A percentile compares a stretch with the other conserved stretches of the same genome.
Evolutionary conservation across 2,113 vertebrate species (phyloP).

Genomic region (Ascaphus truei): DNA sequence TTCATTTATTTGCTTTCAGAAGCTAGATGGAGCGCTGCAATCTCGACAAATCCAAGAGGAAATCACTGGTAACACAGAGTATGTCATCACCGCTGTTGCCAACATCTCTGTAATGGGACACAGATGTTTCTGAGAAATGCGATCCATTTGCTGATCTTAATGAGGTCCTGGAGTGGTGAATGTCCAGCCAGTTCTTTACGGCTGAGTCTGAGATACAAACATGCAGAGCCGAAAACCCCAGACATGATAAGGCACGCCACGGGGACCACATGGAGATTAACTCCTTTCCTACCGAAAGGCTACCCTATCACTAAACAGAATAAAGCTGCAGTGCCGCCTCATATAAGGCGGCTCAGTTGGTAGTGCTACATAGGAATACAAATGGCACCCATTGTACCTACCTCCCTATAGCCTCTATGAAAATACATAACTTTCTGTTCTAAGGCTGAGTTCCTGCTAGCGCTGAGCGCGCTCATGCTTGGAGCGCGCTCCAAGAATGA

Average conservation of each 20-base stretch:
- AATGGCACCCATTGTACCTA: too few relatives aligned
- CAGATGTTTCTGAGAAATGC: conserved; percentile 62
- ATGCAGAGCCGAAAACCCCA: not conserved
- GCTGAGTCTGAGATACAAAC: conserved; percentile 53
- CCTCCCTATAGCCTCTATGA: too few relatives aligned
- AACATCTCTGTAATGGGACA: conserved; percentile 61
- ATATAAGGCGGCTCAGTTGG: too few relatives aligned
- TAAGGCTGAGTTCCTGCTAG: too few relatives aligned
- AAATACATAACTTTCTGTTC: too few relatives aligned
- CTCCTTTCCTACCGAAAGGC: not conserved
- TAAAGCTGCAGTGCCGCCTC: too few relatives aligned
- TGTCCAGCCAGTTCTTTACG: conserved; percentile 53
- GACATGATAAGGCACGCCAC: not conserved
- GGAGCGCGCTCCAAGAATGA: too few relatives aligned
- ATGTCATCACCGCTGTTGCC: conserved; percentile 65
- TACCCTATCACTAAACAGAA: not conserved
- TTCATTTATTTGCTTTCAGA: conserved; percentile 66
- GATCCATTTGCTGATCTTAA: conserved; percentile 63
- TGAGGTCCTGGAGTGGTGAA: conserved; percentile 58
- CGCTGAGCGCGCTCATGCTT: too few relatives aligned
- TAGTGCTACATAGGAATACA: too few relatives aligned
- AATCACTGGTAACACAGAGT: conserved; percentile 98
- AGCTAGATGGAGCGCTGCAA: conserved; percentile 95
- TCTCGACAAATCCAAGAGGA: conserved; percentile 96
- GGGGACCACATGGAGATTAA: too few relatives aligned